phyloP scores from a whole-genome alignment of 2,888 invertebrate genomes.

The Phyto melanocephala region DNA sequence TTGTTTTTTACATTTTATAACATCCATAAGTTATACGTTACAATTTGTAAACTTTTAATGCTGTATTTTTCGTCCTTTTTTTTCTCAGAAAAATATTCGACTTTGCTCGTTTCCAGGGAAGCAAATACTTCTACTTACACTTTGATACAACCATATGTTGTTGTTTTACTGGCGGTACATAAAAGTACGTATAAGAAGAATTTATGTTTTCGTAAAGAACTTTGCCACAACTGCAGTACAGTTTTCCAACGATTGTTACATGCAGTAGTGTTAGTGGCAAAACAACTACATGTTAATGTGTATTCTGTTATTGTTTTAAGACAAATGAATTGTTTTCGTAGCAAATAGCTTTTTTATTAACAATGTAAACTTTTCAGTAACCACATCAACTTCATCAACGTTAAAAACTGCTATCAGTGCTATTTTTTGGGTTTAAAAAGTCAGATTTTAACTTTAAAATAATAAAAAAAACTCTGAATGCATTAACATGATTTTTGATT shows the following conservation, averaged over 20 bases:
- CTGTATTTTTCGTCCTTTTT: background rate
- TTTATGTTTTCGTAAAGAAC: background rate
- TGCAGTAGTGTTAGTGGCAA: no score
- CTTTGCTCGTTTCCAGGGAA: background rate
- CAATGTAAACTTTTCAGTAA: conserved; percentile 54
- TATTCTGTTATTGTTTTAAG: conserved; percentile 38
- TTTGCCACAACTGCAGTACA: conserved; percentile 2
- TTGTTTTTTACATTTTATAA: background rate
- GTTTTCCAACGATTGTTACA: background rate
- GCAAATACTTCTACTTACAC: background rate
- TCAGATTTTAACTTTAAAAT: no score
- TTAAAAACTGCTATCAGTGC: no score
- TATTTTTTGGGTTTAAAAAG: no score
- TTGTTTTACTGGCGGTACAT: background rate
- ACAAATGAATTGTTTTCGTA: conserved; percentile 63
- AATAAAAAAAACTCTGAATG: no score
- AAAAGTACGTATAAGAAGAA: background rate
- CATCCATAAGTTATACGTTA: conserved; percentile 41
- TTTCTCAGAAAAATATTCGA: background rate
- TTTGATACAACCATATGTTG: background rate
- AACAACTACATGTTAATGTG: no score
- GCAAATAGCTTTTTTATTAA: conserved; percentile 65
- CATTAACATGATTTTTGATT: no score
- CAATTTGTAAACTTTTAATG: conserved; percentile 47
- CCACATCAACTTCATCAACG: conserved; percentile 3